A percentile compares a stretch with the other conserved stretches of the same genome.
phyloP scores from a whole-genome alignment of 1,140 invertebrate species.

The Melipona quadrifasciata region DNA sequence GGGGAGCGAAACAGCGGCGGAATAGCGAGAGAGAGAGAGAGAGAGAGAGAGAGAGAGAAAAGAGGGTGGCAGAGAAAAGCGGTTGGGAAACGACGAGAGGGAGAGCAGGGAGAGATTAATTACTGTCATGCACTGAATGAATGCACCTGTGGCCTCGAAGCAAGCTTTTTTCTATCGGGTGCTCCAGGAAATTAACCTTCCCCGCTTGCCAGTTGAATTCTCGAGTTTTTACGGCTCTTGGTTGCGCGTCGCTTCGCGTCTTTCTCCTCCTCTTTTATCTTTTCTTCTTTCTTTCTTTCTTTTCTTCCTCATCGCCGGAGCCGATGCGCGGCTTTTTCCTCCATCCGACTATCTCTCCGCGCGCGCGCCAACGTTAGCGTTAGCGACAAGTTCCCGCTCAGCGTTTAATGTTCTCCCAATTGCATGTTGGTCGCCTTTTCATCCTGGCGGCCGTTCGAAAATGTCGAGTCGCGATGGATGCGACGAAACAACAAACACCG shows the following conservation, averaged over 20 bases:
- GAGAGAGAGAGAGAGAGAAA: constrained; percentile 18
- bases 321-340: not conserved
- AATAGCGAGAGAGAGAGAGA: not conserved
- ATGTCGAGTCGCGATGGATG: too few species aligned
- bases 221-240: constrained; percentile 46
- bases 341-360: not conserved
- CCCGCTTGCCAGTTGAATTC: constrained; percentile 49
- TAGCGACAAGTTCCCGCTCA: not conserved
- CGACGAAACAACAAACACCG: too few species aligned
- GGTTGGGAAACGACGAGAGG: not conserved
- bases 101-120: constrained; percentile 52
- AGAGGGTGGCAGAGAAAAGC: not conserved
- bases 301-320: not conserved
- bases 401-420: constrained; percentile 34
- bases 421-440: constrained; percentile 16
- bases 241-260: not conserved
- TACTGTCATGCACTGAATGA: constrained; percentile 60
- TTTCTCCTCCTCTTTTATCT: not conserved
- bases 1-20: constrained; percentile 4
- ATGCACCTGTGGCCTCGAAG: constrained; percentile 62
- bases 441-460: not conserved
- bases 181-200: constrained; percentile 58
- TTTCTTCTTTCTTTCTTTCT: not conserved
- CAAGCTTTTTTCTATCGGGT: constrained; percentile 59
- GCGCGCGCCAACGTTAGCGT: not conserved